A percentile compares a stretch with the other conserved stretches of the same genome.
Conservation (phyloP, 2,888 invertebrate species). For the Odontothrips loti region DNA sequence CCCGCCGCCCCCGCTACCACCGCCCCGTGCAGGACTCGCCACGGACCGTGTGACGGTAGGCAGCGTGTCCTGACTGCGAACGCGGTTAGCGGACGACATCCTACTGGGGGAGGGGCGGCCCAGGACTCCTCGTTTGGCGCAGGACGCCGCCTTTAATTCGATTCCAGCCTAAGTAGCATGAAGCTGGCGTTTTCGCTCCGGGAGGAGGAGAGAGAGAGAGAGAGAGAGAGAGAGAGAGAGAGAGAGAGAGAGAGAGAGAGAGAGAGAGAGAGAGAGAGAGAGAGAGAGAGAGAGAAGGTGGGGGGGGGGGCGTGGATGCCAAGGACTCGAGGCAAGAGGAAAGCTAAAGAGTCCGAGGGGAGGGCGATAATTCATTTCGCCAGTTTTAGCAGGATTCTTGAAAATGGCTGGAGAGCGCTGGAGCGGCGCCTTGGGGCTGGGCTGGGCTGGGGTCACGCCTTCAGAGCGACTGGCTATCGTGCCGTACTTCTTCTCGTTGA, state of each 20-base stretch:
- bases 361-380: neutral
- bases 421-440: no score
- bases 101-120: constrained; percentile 28
- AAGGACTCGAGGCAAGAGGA: neutral
- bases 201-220: neutral
- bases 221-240: neutral
- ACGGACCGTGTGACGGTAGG: no score
- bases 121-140: neutral
- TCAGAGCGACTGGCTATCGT: no score
- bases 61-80: constrained; percentile 37
- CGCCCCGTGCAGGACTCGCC: no score
- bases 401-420: neutral
- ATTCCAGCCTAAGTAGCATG: constrained; percentile 1
- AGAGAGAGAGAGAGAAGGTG: neutral
- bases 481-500: no score
- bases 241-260: constrained; percentile 1
- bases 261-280: neutral
- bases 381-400: neutral
- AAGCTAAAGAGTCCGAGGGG: neutral
- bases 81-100: constrained; percentile 40
- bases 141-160: constrained; percentile 1
- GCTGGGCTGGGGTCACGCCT: no score
- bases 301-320: neutral
- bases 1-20: no score
- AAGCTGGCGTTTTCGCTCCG: constrained; percentile 1